Evolutionary conservation across 2,888 invertebrate genomes (phyloP), one percentile per base, ranked within the genome.

Genomic region (Lasioglossum figueresi): DNA sequence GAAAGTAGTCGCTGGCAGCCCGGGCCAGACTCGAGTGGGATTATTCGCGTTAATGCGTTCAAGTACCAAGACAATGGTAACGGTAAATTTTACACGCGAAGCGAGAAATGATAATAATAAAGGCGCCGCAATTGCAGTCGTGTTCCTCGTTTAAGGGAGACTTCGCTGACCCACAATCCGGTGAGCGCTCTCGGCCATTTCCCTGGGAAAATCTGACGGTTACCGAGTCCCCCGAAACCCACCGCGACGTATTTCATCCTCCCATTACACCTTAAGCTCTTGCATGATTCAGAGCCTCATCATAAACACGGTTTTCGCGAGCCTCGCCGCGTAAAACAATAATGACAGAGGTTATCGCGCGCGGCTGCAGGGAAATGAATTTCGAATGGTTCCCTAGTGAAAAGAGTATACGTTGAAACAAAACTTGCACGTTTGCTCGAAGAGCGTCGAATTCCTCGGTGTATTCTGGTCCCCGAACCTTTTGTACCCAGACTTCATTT

Each of bases 261-360:
- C 48, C 76, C 68, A 68, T 77, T 77, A 77, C 68, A 52, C 76
- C n/a, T 77, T 77, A 77, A 77, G 76, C 76, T 68, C 48, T 37
- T 68, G 45, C 68, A 77, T 77, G 76, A 68, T 77, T 77, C 76
- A 77, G 37, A 37, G 76, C 27, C 66, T 48, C 66, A 77, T 77
- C 76, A 77, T 77, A 77, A 77, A 77, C 76, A 68, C 68, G 48
- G 76, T 48, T 77, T 68, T n/a, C 76, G 23, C 37, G 68, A 77
- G 27, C 34, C 76, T 48, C 68, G 68, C 76, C 48, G 37, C 76
- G 66, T 77, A 45, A 77, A 77, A 77, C 48, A 66, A 66, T 77
- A 77, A 77, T 52, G 68, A 68, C 68, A 48, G 8, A 37, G 52
- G 48, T 77, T 34, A 52, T 2, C 4, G 37, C 66, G 68, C 37